These are phyloP conservation scores for Eupeodes luniger DNA, from an alignment of 2,888 invertebrate genomes.

Conservation along the genomic window DNA sequence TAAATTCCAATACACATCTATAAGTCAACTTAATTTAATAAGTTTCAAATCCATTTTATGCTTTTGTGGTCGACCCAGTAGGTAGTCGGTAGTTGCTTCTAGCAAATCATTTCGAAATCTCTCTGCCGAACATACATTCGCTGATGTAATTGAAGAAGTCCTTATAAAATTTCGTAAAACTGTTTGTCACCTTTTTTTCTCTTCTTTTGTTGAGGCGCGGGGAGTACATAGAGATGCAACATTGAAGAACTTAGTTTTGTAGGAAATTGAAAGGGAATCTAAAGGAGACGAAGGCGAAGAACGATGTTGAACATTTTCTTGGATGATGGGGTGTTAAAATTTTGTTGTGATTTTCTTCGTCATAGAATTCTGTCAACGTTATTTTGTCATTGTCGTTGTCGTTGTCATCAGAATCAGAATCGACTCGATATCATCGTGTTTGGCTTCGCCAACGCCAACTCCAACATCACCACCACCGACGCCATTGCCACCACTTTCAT, in stretches of 20 bases:
- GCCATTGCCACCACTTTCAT: too few species aligned
- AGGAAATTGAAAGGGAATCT: background rate
- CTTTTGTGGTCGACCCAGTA: background rate
- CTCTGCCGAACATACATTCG: background rate
- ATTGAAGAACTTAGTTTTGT: slow-evolving; percentile 33
- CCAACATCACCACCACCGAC: too few species aligned
- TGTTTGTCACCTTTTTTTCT: slow-evolving; percentile 52
- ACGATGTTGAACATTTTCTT: slow-evolving; percentile 6
- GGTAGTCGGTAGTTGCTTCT: background rate
- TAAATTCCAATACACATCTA: background rate
- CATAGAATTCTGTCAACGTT: slow-evolving; percentile 57
- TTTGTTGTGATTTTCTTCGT: slow-evolving; percentile 26
- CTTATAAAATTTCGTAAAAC: slow-evolving; percentile 51
- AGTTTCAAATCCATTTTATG: slow-evolving; percentile 28
- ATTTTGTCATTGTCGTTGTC: slow-evolving; percentile 31
- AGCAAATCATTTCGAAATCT: slow-evolving; percentile 5
- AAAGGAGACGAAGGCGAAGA: background rate
- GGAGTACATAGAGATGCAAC: background rate
- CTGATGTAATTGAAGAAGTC: slow-evolving; percentile 3
- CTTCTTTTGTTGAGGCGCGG: background rate
- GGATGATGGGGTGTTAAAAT: background rate
- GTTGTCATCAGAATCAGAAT: slow-evolving; percentile 8
- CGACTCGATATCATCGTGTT: background rate
- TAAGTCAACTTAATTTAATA: slow-evolving; percentile 29
- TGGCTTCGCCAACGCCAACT: background rate